Base-by-base conservation (phyloP, 1,140 invertebrate genomes). In the Pomacea maculata region DNA sequence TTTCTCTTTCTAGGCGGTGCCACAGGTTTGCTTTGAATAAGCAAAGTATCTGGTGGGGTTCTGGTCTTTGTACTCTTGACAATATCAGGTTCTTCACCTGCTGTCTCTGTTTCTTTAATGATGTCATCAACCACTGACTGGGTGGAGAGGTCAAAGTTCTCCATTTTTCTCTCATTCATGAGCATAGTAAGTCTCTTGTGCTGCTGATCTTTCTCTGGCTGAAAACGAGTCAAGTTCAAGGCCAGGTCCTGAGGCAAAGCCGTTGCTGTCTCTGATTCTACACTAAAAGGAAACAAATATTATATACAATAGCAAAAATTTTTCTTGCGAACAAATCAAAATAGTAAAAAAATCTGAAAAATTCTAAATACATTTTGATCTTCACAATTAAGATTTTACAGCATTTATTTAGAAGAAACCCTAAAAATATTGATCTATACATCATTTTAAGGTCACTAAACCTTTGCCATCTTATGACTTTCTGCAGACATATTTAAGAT, bases 31-130 rank as follows among this genome's bases (percentile, higher is more conserved):
- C 21, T 19, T 25, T 52, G 17, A 21, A 68, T 29, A 29, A 84
- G 74, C 70, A 92, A 83, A 73, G 87, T 87, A 84, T 81, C 83
- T 54, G 86, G 87, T 45, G 86, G 86, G 52, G 87, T 88, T 78
- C 82, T 78, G 21, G 93, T 94, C 92, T 98, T 98, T 79, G 97
- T 97, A 91, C 97, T 98, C 74, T 96, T 96, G 81, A 98, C 96
- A 84, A 98, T 95, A 92, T 98, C 97, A 52, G 97, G 97, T 90
- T 98, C 96, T 91, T 89, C 80, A 55, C 74, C 78, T 70, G 52
- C 82, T 21, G 84, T 80, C 76, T 86, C 83, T 64, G 80, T 87
- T 34, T 87, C 86, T 55, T 87, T 81, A 63, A 88, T 81, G 68
- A 88, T 82, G 73, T 85, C 82, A 75, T 88, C 86, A 15, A 87